phyloP scores from a whole-genome alignment of 2,888 invertebrate species.

The Zelleria hepariella region DNA sequence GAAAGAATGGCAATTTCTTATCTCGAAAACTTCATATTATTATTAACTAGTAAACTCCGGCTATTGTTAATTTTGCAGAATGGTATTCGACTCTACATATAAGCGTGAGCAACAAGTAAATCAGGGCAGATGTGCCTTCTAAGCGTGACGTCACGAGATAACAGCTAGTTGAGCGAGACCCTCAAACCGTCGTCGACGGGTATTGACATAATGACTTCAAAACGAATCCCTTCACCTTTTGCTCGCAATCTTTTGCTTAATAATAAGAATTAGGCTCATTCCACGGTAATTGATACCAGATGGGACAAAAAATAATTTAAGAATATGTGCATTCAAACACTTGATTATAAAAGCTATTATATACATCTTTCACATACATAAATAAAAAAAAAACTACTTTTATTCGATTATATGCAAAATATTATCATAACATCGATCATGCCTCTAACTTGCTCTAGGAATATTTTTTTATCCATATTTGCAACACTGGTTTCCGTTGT shows the following conservation, averaged over 20 bases:
- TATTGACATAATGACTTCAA: conserved; percentile 1
- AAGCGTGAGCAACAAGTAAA: conserved; percentile 33
- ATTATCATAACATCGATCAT: no score
- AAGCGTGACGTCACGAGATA: conserved; percentile 24
- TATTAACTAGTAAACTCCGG: conserved; percentile 51
- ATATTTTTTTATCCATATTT: no score
- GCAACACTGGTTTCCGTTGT: no score
- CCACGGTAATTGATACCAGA: no score
- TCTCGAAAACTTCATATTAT: conserved; percentile 53
- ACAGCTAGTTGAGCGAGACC: not conserved
- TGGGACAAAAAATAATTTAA: no score
- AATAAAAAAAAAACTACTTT: no score
- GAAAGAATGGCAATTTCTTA: conserved; percentile 69
- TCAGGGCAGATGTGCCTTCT: conserved; percentile 53
- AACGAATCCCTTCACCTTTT: not conserved
- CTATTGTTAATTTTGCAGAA: conserved; percentile 45
- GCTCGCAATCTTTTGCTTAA: not conserved
- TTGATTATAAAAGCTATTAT: no score
- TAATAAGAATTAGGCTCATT: not conserved
- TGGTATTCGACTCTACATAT: conserved; percentile 31
- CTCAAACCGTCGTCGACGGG: not conserved
- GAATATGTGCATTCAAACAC: no score
- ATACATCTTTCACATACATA: no score
- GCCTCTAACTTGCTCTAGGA: no score
- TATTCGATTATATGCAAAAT: no score